These are phyloP conservation scores for Paralvinella palmiformis DNA, from an alignment of 1,140 invertebrate species.

Conservation along the genomic window DNA sequence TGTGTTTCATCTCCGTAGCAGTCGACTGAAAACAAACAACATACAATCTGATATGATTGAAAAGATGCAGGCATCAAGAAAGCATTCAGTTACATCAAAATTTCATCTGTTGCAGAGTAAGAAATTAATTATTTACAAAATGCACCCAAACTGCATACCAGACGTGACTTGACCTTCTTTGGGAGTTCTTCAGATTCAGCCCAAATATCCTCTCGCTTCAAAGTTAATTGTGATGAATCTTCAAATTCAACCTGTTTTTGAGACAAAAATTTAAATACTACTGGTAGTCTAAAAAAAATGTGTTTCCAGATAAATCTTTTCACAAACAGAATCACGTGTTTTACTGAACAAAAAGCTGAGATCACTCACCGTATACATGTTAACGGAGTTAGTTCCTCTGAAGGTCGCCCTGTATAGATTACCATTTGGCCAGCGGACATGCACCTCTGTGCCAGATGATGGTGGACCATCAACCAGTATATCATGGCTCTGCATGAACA, in stretches of 20 bases:
- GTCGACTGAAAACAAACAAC: constrained; percentile 35
- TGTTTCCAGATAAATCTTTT: too few relatives aligned
- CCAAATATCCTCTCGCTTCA: constrained; percentile 48
- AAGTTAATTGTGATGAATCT: constrained; percentile 40
- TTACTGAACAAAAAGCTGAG: too few relatives aligned
- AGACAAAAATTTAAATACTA: too few relatives aligned
- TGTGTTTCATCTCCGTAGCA: constrained; percentile 45
- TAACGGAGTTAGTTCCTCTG: constrained; percentile 53
- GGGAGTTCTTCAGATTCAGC: constrained; percentile 47
- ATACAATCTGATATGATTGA: not conserved
- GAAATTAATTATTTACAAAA: not conserved
- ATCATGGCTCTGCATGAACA: not conserved
- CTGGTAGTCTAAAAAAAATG: too few relatives aligned
- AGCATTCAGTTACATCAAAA: not conserved
- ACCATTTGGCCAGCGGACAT: constrained; percentile 59
- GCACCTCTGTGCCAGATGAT: constrained; percentile 49
- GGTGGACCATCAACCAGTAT: constrained; percentile 43
- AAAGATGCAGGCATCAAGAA: not conserved
- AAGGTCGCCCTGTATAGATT: constrained; percentile 57
- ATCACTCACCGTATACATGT: constrained; percentile 54
- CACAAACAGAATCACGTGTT: too few relatives aligned
- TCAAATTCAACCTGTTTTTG: constrained; percentile 51
- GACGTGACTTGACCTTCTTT: constrained; percentile 45
- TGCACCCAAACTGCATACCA: constrained; percentile 32
- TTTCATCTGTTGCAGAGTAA: not conserved